phyloP scores from a whole-genome alignment of 2,797 vertebrate genomes.

The Hyperoplus immaculatus region DNA sequence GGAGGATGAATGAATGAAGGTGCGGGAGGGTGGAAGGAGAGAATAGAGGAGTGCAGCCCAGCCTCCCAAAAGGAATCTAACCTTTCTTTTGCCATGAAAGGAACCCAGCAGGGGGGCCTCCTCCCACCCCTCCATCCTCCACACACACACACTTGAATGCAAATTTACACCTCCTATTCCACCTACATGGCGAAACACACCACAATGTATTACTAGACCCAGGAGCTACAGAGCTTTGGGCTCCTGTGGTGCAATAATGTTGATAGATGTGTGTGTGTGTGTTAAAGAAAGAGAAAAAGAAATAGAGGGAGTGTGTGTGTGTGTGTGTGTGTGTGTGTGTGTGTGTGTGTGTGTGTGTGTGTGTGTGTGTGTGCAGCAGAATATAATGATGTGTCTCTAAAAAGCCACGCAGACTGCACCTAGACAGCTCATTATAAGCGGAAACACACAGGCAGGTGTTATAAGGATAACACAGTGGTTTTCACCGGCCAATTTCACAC shows the following conservation, averaged over 20 bases:
- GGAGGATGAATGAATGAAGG: slow-evolving; percentile 52
- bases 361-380: slow-evolving; percentile 22
- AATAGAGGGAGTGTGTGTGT: neutral
- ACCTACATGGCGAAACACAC: slow-evolving; percentile 45
- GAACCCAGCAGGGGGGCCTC: slow-evolving; percentile 60
- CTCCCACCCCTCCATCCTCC: neutral
- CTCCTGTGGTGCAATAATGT: slow-evolving; percentile 54
- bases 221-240: slow-evolving; percentile 26
- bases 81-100: slow-evolving; percentile 81
- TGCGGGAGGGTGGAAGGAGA: slow-evolving; percentile 25
- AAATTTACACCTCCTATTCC: slow-evolving; percentile 47
- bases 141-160: slow-evolving; percentile 38
- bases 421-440: slow-evolving; percentile 79
- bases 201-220: slow-evolving; percentile 40
- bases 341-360: slow-evolving; percentile 20
- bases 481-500: slow-evolving; percentile 71
- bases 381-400: slow-evolving; percentile 75
- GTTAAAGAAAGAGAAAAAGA: neutral
- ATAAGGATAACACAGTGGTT: slow-evolving; percentile 75
- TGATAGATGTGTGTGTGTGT: slow-evolving; percentile 17
- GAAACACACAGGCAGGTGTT: slow-evolving; percentile 82
- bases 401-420: slow-evolving; percentile 72
- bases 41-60: slow-evolving; percentile 57
- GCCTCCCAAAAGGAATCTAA: slow-evolving; percentile 79
- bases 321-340: slow-evolving; percentile 27